phyloP scores from a whole-genome alignment of 2,113 vertebrate genomes.

The Otus sunia region DNA sequence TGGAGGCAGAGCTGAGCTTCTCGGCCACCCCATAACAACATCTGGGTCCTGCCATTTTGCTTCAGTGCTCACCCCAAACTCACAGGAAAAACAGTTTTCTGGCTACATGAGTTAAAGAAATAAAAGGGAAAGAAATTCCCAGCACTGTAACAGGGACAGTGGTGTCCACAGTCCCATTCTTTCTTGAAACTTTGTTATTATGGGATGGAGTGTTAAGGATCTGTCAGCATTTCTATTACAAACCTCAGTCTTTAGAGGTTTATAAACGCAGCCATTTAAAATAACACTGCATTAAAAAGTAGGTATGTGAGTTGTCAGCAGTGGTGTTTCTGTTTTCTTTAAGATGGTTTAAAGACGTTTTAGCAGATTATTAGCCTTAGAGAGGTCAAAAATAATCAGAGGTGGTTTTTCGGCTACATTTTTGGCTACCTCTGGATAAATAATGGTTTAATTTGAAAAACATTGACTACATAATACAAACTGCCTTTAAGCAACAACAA shows the following conservation, averaged over 20 bases:
- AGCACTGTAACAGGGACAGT: neutral
- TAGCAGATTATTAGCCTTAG: slow-evolving; percentile 68
- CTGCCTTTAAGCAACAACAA: slow-evolving; percentile 42
- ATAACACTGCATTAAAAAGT: slow-evolving; percentile 68
- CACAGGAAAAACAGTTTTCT: neutral
- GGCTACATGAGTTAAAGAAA: neutral
- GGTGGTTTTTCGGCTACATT: slow-evolving; percentile 44
- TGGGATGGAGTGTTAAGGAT: slow-evolving; percentile 69
- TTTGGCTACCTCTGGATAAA: slow-evolving; percentile 59
- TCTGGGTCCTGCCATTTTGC: neutral
- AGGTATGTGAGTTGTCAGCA: slow-evolving; percentile 73
- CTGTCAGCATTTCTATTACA: slow-evolving; percentile 71
- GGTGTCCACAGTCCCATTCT: slow-evolving; percentile 24
- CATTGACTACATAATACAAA: neutral
- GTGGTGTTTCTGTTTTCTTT: slow-evolving; percentile 69
- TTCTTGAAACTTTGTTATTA: slow-evolving; percentile 50
- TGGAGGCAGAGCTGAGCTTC: neutral
- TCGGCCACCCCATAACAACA: neutral
- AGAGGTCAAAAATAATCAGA: slow-evolving; percentile 65
- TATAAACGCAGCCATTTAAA: slow-evolving; percentile 70
- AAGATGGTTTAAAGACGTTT: slow-evolving; percentile 64
- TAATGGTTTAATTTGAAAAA: slow-evolving; percentile 52
- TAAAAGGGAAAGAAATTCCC: neutral
- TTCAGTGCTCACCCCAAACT: neutral
- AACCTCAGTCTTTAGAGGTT: slow-evolving; percentile 68